Evolutionary conservation across 2,113 vertebrate genomes (phyloP), one percentile per base, ranked within the genome.

Genomic region (Pangasianodon gigas): DNA sequence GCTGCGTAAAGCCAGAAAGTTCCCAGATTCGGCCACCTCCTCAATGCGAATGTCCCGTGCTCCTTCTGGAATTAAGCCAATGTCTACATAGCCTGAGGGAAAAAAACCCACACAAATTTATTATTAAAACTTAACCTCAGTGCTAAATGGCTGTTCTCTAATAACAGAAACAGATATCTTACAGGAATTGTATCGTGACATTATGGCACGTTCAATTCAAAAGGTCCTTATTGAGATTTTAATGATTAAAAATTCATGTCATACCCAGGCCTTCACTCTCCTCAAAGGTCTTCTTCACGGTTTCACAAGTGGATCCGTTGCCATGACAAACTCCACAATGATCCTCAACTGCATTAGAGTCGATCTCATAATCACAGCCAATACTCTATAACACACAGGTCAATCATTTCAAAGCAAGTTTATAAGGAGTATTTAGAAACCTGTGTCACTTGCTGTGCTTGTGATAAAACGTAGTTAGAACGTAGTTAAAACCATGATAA

Each of bases 291-390:
- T 94, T 96, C 89, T 94, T 96, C 87, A 99, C 94, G 0, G 98
- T 99, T 86, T 96, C 96, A 74, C 98, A 99, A 89, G 98, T 97
- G 37, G 98, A 98, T 60, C 97, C 97, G 0, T 99, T 97, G 5
- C 98, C 98, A 0, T 94, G 96, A 90, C 98, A 99, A 0, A 99
- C 96, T 0, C 98, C 98, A 0, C 98, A 99, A 44, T 96, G 97
- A 91, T 99, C 98, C 95, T 98, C 98, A 0, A 95, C 75, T 0
- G 97, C 97, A 0, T 92, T 94, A 0, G 98, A 99, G 90, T 98
- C 97, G 0, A 99, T 98, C 94, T 97, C 95, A 0, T 96, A 97
- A 96, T 99, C 98, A 0, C 98, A 99, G 94, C 98, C 98, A 62
- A 99, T 93, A 0, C 94, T 97, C 98, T 99, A 96, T 58, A 94